Percentiles rank a stretch among this genome's conserved stretches.
phyloP scores from a whole-genome alignment of 64 coral and sea anemone genomes.

The Montipora cactus region DNA sequence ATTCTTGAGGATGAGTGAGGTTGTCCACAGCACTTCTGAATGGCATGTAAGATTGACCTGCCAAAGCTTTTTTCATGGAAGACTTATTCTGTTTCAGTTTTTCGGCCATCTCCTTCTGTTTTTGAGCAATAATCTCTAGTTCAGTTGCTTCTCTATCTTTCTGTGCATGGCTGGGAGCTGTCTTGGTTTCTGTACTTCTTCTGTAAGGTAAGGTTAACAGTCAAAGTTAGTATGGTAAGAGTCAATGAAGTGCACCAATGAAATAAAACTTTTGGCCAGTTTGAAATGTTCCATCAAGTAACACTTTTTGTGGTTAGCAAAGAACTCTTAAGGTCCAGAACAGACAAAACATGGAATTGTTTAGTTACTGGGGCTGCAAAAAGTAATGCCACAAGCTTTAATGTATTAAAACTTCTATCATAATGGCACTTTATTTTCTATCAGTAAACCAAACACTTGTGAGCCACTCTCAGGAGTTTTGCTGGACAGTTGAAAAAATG shows the following conservation, averaged over 20 bases:
- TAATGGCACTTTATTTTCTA: no score
- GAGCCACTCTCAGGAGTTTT: conserved; percentile 17
- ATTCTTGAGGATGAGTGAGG: conserved; percentile 84
- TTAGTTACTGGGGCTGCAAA: no score
- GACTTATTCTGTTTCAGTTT: conserved; percentile 87
- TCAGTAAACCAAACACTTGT: not conserved
- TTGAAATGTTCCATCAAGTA: no score
- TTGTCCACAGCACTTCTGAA: conserved; percentile 78
- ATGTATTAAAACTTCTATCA: no score
- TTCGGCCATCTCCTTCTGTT: conserved; percentile 73
- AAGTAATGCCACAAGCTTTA: no score
- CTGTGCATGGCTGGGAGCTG: conserved; percentile 26
- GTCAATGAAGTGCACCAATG: no score
- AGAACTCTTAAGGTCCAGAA: no score
- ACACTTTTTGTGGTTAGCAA: no score
- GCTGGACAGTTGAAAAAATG: no score
- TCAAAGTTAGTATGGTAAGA: not conserved
- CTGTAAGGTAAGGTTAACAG: not conserved
- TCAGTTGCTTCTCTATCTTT: conserved; percentile 88
- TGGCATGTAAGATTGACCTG: conserved; percentile 68
- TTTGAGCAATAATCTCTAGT: conserved; percentile 82
- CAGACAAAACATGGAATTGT: no score
- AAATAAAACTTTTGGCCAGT: no score
- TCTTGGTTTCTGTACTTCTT: conserved; percentile 50
- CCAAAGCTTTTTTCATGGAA: conserved; percentile 95